Conservation (phyloP, 2,888 invertebrate genomes). For the Neoascia interrupta region DNA sequence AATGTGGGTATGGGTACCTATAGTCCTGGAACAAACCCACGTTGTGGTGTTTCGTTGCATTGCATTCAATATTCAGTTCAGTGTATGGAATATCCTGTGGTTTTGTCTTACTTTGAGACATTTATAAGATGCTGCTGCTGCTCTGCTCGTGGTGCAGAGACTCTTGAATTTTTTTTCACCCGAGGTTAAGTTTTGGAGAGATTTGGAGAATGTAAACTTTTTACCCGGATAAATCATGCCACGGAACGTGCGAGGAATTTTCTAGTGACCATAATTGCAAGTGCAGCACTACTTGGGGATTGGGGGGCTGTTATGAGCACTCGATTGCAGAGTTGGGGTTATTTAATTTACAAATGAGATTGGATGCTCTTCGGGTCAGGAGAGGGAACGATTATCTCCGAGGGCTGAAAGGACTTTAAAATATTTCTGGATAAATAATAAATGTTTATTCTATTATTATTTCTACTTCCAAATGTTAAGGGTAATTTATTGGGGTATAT, state of each 20-base stretch:
- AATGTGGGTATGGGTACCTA: not conserved
- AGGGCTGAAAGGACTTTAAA: no score
- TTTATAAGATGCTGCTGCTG: slow-evolving; percentile 7
- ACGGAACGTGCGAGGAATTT: slow-evolving; percentile 35
- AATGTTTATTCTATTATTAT: no score
- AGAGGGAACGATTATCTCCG: no score
- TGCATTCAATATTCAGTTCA: slow-evolving; percentile 51
- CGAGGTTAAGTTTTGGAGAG: not conserved
- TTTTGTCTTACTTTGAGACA: slow-evolving; percentile 8
- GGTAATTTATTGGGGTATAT: no score
- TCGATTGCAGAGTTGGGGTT: not conserved
- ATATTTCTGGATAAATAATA: no score
- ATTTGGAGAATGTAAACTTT: slow-evolving; percentile 37
- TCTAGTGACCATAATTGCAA: slow-evolving; percentile 30
- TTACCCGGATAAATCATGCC: slow-evolving; percentile 34
- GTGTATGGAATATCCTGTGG: slow-evolving; percentile 22
- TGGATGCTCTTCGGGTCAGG: no score
- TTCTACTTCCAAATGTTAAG: no score
- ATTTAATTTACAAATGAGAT: slow-evolving; percentile 33
- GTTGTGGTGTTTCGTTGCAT: slow-evolving; percentile 34
- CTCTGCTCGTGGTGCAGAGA: not conserved
- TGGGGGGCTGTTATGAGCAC: slow-evolving; percentile 4
- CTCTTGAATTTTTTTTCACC: not conserved
- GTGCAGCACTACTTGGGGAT: slow-evolving; percentile 7
- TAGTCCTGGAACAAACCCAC: slow-evolving; percentile 1